Conservation (phyloP, 1,140 invertebrate genomes). For the Diorhabda carinulata region DNA sequence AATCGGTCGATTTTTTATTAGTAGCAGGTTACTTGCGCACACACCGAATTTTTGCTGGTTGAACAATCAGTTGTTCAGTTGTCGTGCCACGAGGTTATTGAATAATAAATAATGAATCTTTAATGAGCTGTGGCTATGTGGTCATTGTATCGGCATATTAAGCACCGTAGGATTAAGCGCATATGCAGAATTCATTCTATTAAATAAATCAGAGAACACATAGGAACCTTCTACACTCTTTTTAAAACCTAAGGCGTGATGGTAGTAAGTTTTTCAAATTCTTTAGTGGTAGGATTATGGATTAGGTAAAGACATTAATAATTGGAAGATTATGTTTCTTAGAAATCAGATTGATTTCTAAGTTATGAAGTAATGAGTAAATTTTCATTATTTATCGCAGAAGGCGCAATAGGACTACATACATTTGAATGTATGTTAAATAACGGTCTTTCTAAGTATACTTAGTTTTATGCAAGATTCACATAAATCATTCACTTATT, state of each 20-base stretch:
- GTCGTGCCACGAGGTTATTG: too few relatives aligned
- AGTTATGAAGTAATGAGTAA: too few relatives aligned
- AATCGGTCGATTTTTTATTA: constrained; percentile 4
- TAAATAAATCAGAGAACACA: constrained; percentile 17
- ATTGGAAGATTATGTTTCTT: too few relatives aligned
- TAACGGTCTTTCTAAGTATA: too few relatives aligned
- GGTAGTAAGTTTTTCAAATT: background rate
- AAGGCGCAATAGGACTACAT: too few relatives aligned
- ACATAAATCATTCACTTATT: too few relatives aligned
- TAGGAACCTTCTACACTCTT: constrained; percentile 16
- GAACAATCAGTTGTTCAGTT: constrained; percentile 5
- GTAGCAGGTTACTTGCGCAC: background rate
- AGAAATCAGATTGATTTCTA: too few relatives aligned
- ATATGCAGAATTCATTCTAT: constrained; percentile 19
- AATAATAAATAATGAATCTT: constrained; percentile 13
- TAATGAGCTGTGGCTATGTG: constrained; percentile 14
- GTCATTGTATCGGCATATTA: constrained; percentile 14
- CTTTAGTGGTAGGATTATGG: too few relatives aligned
- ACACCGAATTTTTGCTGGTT: background rate
- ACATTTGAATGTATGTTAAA: too few relatives aligned
- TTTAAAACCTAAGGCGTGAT: constrained; percentile 16
- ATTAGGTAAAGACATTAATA: too few relatives aligned
- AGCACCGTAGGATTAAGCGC: constrained; percentile 6
- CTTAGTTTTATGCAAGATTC: too few relatives aligned
- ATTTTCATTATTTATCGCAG: too few relatives aligned